Conservation (phyloP, 2,888 invertebrate species). For the Tetragonisca angustula region DNA sequence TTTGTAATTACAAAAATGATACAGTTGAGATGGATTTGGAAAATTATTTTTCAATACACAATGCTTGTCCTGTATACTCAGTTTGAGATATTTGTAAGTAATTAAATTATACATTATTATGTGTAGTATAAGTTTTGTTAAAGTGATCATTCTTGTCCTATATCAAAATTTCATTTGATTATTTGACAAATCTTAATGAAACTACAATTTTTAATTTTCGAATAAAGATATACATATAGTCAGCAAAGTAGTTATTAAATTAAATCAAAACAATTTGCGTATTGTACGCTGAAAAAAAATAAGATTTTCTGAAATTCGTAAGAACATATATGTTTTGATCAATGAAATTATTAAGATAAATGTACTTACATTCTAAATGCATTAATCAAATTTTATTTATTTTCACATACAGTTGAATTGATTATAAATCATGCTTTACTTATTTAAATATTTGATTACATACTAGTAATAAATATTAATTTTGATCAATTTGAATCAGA, state of each 20-base stretch:
- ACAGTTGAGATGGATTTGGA: neutral
- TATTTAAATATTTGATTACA: neutral
- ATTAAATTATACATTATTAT: neutral
- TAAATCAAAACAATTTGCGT: neutral
- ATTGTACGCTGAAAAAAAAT: neutral
- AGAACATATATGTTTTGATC: neutral
- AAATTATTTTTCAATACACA: neutral
- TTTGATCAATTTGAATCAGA: neutral
- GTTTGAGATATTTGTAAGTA: conserved; percentile 42
- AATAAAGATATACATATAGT: neutral
- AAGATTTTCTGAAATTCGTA: neutral
- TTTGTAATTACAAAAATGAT: conserved; percentile 19
- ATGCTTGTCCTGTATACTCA: neutral
- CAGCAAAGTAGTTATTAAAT: neutral
- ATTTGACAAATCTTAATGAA: neutral
- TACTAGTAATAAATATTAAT: neutral
- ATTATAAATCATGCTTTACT: neutral
- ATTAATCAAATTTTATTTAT: neutral
- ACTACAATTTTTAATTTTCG: neutral
- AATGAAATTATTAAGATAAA: neutral
- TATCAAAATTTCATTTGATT: neutral
- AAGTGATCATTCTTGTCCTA: too few species aligned
- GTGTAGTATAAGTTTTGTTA: neutral
- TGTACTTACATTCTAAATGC: neutral
- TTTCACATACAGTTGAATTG: neutral